phyloP scores from a whole-genome alignment of 2,888 invertebrate species.

The Meiosimyza decipiens region DNA sequence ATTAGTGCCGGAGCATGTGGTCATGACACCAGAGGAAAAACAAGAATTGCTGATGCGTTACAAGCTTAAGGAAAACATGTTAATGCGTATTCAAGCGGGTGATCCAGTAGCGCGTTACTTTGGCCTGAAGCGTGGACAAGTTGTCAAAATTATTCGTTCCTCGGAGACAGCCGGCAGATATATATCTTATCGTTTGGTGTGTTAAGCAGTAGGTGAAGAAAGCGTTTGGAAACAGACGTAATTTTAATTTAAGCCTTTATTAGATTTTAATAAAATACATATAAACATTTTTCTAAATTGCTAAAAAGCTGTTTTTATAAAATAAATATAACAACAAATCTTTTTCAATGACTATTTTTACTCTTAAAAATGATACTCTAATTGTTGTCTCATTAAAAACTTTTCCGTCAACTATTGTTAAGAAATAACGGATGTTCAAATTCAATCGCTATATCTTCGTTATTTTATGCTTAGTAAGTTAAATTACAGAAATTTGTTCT shows the following conservation, averaged over 20 bases:
- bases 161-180: constrained; percentile 99
- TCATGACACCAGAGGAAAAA: constrained; percentile 98
- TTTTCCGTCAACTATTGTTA: too few relatives aligned
- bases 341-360: too few relatives aligned
- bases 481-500: too few relatives aligned
- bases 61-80: constrained; percentile 97
- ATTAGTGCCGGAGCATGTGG: constrained; percentile 98
- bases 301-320: too few relatives aligned
- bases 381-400: too few relatives aligned
- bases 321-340: too few relatives aligned
- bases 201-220: constrained; percentile 67
- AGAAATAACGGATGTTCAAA: too few relatives aligned
- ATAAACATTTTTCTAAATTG: too few relatives aligned
- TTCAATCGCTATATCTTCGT: too few relatives aligned
- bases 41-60: constrained; percentile 92
- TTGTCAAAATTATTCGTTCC: constrained; percentile 97
- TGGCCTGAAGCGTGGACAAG: constrained; percentile 97
- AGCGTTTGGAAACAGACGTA: background rate
- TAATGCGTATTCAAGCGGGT: constrained; percentile 98
- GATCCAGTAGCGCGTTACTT: constrained; percentile 99
- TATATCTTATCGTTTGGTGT: constrained; percentile 96
- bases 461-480: too few relatives aligned
- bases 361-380: too few relatives aligned
- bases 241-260: background rate
- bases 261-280: too few relatives aligned